Percentiles rank a stretch among this genome's conserved stretches.
Conservation (phyloP, 37 sponge, comb jelly and placozoan genomes). For the Diacarnus erythraeanus region DNA sequence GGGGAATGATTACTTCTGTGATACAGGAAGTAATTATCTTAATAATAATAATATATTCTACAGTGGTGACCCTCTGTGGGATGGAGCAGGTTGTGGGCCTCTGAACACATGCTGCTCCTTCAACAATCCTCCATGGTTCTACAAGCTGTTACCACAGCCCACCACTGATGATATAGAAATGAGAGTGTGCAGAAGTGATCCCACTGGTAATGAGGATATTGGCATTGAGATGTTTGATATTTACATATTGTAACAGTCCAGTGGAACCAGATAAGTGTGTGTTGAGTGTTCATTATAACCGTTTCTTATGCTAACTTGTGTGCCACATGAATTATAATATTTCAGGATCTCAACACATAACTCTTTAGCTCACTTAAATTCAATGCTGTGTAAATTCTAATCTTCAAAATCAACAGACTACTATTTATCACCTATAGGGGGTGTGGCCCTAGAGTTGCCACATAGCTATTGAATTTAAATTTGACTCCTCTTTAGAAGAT, state of each 20-base stretch:
- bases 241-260: background rate
- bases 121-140: conserved; percentile 27
- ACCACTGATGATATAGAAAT: conserved; percentile 14
- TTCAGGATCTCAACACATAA: too few relatives aligned
- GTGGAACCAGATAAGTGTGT: too few relatives aligned
- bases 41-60: background rate
- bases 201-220: background rate
- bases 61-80: conserved; percentile 19
- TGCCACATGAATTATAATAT: too few relatives aligned
- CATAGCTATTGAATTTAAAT: too few relatives aligned
- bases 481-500: too few relatives aligned
- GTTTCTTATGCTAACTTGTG: too few relatives aligned
- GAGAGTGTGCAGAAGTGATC: conserved; percentile 12
- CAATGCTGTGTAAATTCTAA: too few relatives aligned
- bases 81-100: conserved; percentile 22
- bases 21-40: background rate
- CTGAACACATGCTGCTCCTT: conserved; percentile 1
- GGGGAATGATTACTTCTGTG: conserved; percentile 45
- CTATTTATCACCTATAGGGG: background rate
- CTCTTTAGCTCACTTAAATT: too few relatives aligned
- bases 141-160: background rate
- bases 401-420: too few relatives aligned
- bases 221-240: background rate
- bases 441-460: too few relatives aligned
- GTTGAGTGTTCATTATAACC: too few relatives aligned